phyloP scores from a whole-genome alignment of 2,888 invertebrate genomes.

The Platycheirus rosarum region DNA sequence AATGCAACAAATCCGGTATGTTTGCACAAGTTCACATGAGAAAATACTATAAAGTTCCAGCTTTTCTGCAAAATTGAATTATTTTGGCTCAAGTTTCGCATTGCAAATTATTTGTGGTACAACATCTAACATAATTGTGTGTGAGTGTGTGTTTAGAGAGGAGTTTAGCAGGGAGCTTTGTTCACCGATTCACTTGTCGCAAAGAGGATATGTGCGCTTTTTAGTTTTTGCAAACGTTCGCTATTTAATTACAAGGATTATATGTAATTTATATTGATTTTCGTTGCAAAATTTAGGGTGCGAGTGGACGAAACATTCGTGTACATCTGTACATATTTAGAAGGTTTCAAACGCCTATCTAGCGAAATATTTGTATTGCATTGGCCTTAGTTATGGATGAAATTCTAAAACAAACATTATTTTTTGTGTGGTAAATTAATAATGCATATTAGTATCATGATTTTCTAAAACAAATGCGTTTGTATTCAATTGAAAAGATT shows the following conservation, averaged over 20 bases:
- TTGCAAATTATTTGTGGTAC: constrained; percentile 65
- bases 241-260: constrained; percentile 66
- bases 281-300: constrained; percentile 13
- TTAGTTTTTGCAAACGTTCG: constrained; percentile 26
- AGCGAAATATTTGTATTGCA: not conserved
- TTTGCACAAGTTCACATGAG: constrained; percentile 10
- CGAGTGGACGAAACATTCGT: not conserved
- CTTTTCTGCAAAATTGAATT: constrained; percentile 40
- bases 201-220: constrained; percentile 26
- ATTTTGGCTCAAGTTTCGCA: constrained; percentile 52
- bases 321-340: not conserved
- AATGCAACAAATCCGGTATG: constrained; percentile 3
- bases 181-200: constrained; percentile 34
- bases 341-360: not conserved
- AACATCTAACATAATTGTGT: constrained; percentile 45
- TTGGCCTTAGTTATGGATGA: not conserved
- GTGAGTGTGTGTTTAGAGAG: not conserved
- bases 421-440: too few species aligned
- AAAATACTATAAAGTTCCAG: constrained; percentile 17
- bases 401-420: not conserved
- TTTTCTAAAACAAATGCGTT: too few species aligned
- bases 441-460: too few species aligned
- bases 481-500: too few species aligned
- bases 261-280: constrained; percentile 56
- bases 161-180: constrained; percentile 22